These are phyloP conservation scores for Gymnoscelis rufifasciata DNA, from an alignment of 2,888 invertebrate genomes.

Conservation along the genomic window DNA sequence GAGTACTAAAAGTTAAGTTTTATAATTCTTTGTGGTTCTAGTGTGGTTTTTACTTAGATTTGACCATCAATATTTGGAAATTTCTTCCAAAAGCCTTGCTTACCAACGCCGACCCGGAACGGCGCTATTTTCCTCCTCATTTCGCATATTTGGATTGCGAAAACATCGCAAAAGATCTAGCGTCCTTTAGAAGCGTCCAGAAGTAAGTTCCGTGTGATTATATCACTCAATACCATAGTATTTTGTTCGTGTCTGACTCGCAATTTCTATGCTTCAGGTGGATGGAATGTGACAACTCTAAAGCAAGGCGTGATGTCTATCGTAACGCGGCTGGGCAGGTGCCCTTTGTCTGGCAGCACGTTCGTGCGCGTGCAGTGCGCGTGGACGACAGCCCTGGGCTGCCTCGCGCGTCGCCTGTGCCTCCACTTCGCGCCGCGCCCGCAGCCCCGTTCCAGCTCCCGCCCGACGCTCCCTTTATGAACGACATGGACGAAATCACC, in stretches of 20 bases:
- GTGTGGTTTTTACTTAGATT: neutral
- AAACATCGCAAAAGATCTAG: constrained; percentile 4
- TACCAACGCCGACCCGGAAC: constrained; percentile 21
- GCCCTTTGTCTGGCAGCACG: constrained; percentile 27
- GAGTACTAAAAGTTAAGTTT: neutral
- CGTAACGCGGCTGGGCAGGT: constrained; percentile 16
- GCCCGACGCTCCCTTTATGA: constrained; percentile 58
- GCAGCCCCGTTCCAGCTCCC: constrained; percentile 11
- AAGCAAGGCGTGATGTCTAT: constrained; percentile 30
- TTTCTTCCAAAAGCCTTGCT: constrained; percentile 8
- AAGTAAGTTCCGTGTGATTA: constrained; percentile 20
- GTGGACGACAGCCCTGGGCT: constrained; percentile 34
- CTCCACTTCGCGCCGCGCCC: constrained; percentile 36
- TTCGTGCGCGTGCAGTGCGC: constrained; percentile 15
- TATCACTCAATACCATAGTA: neutral
- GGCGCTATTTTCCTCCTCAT: constrained; percentile 24
- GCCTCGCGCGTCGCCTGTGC: constrained; percentile 39
- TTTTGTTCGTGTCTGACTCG: constrained; percentile 3
- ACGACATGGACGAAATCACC: constrained; percentile 69
- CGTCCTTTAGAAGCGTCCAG: constrained; percentile 2
- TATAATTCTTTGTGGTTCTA: neutral
- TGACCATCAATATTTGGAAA: neutral
- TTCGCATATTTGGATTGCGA: constrained; percentile 15
- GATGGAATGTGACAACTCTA: constrained; percentile 50
- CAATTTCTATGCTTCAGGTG: constrained; percentile 46